A percentile compares a stretch with the other conserved stretches of the same genome.
These are phyloP conservation scores for Drosophila eohydei DNA, from an alignment of 2,888 invertebrate species.

Conservation along the genomic window DNA sequence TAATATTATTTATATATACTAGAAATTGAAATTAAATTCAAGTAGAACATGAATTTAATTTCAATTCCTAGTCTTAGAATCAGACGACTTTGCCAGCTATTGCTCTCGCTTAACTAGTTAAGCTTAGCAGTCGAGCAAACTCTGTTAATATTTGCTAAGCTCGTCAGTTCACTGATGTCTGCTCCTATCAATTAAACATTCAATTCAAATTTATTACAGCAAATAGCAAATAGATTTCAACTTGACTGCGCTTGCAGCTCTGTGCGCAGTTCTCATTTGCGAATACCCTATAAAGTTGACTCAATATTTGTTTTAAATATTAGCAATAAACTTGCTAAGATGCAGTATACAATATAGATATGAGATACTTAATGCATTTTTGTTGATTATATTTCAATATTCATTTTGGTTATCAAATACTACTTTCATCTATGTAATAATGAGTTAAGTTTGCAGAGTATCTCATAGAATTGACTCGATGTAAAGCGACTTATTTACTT, in stretches of 20 bases:
- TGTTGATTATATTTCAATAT: no score
- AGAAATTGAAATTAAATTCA: no score
- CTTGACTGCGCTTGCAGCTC: background rate
- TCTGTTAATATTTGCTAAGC: background rate
- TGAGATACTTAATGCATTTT: no score
- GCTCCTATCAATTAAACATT: slow-evolving; percentile 1
- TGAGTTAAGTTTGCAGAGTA: no score
- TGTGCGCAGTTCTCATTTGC: background rate
- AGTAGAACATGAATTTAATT: background rate
- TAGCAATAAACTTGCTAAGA: background rate
- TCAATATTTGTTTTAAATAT: background rate
- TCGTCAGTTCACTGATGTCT: background rate
- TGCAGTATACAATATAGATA: no score
- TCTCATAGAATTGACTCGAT: no score
- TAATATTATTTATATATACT: background rate
- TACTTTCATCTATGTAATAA: no score
- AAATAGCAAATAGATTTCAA: background rate
- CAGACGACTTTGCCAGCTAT: background rate
- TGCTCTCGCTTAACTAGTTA: background rate
- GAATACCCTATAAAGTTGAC: background rate
- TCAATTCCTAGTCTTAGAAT: background rate
- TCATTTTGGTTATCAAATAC: no score
- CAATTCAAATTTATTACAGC: slow-evolving; percentile 8
- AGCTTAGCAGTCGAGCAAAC: background rate
- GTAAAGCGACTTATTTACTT: no score